phyloP scores from a whole-genome alignment of 2,113 vertebrate species.

The Rafetus swinhoei region DNA sequence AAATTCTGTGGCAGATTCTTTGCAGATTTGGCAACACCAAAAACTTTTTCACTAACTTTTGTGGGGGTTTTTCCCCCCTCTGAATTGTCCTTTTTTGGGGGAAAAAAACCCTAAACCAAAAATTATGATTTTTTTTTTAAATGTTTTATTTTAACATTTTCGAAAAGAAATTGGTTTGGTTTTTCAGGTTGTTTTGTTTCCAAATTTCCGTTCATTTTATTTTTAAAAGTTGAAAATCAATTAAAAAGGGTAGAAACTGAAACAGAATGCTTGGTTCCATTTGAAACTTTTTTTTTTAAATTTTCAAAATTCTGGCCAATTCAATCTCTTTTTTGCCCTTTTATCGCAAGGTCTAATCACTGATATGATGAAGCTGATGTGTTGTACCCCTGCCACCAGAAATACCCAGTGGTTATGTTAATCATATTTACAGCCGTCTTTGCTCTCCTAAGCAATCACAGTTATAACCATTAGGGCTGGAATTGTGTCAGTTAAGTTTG shows the following conservation, averaged over 20 bases:
- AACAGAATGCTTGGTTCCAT: not conserved
- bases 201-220: not conserved
- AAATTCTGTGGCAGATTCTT: not conserved
- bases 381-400: not conserved
- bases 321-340: not conserved
- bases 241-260: not conserved
- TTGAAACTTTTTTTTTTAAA: not conserved
- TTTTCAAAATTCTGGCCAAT: not conserved
- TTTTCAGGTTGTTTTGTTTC: not conserved
- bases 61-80: accelerated
- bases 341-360: not conserved
- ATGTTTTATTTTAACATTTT: not conserved
- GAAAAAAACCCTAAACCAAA: not conserved
- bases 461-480: not conserved
- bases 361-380: not conserved
- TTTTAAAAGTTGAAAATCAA: not conserved
- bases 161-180: not conserved
- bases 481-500: no score
- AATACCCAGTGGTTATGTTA: not conserved
- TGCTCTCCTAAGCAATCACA: not conserved
- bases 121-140: not conserved
- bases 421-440: not conserved
- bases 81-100: not conserved
- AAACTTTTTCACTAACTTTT: not conserved
- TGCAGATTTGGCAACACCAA: not conserved